Evolutionary conservation across 2,113 vertebrate genomes (phyloP).

Genomic region (Pontoporia blainvillei): DNA sequence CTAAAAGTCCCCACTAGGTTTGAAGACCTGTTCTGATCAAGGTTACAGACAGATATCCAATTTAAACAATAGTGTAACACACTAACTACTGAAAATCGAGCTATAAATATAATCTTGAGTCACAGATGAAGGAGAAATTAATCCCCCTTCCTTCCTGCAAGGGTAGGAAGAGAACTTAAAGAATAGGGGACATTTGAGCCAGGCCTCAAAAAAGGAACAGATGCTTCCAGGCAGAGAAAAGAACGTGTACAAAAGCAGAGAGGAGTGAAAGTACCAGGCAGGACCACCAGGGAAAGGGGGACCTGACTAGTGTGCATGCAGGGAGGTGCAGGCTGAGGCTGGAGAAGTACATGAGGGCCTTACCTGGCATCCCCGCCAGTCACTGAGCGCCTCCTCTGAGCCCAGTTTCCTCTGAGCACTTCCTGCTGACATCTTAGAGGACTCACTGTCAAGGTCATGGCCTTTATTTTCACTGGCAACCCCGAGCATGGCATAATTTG

Average conservation of each 20-base stretch:
- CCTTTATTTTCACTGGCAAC: not conserved
- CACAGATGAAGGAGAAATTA: not conserved
- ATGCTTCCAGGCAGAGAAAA: not conserved
- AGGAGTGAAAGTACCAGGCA: not conserved
- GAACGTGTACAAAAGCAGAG: not conserved
- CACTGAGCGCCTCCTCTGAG: not conserved
- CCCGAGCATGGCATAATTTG: not conserved
- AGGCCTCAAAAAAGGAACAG: not conserved
- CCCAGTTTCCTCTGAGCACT: not conserved
- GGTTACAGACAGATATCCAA: not conserved
- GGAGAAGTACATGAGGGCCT: rapidly evolving
- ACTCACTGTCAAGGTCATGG: not conserved
- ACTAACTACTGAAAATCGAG: not conserved
- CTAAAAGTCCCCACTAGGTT: not conserved
- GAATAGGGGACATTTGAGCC: not conserved
- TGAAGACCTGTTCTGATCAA: not conserved
- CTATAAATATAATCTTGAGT: not conserved
- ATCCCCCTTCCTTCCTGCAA: not conserved
- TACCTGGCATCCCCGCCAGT: rapidly evolving
- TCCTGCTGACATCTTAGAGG: not conserved
- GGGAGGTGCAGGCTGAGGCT: not conserved
- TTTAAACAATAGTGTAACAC: not conserved
- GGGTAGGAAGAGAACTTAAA: not conserved
- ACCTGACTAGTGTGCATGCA: rapidly evolving
- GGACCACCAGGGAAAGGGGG: not conserved